Percentiles rank a stretch among this genome's conserved stretches.
Conservation (phyloP, 2,888 invertebrate genomes). For the Osedax fenrisi region DNA sequence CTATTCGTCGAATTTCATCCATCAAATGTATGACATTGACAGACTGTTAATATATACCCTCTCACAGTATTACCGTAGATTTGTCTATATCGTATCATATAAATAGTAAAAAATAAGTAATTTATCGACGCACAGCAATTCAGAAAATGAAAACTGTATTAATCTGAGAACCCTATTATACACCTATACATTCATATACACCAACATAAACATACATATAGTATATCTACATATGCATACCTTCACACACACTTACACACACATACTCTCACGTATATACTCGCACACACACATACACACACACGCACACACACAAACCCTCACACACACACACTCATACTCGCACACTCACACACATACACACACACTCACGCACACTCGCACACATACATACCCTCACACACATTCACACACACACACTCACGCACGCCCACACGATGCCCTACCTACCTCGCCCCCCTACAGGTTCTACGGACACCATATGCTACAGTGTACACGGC, state of each 20-base stretch:
- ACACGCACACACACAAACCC: neutral
- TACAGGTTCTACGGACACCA: neutral
- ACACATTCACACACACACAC: neutral
- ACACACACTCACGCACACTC: neutral
- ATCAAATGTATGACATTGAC: too few species aligned
- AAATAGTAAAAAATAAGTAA: too few species aligned
- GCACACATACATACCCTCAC: neutral
- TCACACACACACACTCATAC: neutral
- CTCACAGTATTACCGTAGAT: too few species aligned
- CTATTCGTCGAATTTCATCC: too few species aligned
- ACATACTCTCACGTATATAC: neutral
- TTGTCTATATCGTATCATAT: too few species aligned
- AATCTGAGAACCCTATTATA: too few species aligned
- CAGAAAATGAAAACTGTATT: too few species aligned
- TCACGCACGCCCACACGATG: neutral
- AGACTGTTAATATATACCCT: too few species aligned
- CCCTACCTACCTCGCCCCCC: neutral
- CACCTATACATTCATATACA: neutral
- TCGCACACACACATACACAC: neutral
- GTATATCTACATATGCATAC: neutral
- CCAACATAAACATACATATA: neutral
- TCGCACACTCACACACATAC: neutral
- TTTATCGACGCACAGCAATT: too few species aligned
- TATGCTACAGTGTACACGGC: too few species aligned
- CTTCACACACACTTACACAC: neutral